Percentiles rank a stretch among this genome's conserved stretches.
Conservation (phyloP, 2,113 vertebrate genomes). For the Myocastor coypus region DNA sequence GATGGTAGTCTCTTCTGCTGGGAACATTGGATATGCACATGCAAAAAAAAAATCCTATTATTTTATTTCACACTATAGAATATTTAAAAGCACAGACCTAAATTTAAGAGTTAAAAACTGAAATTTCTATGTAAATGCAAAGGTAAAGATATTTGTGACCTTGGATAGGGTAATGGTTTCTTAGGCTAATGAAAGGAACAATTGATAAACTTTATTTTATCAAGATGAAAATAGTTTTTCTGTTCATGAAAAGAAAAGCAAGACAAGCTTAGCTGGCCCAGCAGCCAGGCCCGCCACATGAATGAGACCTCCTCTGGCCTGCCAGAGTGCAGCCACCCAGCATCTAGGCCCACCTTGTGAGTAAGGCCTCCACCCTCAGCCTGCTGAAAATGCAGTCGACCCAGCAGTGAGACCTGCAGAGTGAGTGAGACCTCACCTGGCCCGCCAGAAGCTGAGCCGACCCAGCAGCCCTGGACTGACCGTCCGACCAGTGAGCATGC, state of each 20-base stretch:
- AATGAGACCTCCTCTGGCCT: too few relatives aligned
- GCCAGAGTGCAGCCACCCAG: too few relatives aligned
- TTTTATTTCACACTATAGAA: neutral
- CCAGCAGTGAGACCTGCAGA: too few relatives aligned
- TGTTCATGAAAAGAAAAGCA: neutral
- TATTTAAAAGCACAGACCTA: neutral
- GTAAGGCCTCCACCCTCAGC: too few relatives aligned
- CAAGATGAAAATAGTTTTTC: neutral
- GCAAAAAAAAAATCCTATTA: neutral
- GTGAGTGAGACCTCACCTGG: too few relatives aligned
- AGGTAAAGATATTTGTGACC: neutral
- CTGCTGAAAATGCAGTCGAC: too few relatives aligned
- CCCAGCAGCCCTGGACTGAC: too few relatives aligned
- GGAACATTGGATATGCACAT: neutral
- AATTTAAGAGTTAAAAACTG: neutral
- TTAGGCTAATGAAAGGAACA: neutral
- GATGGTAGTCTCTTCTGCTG: neutral
- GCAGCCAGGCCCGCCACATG: too few relatives aligned
- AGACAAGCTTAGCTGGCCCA: too few relatives aligned
- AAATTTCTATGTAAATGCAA: neutral
- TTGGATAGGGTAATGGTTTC: neutral
- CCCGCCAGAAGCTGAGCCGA: too few relatives aligned
- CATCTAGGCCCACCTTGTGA: too few relatives aligned
- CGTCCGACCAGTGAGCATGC: too few relatives aligned
- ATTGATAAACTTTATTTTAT: neutral